These are phyloP conservation scores for Pocillopora grandis DNA, from an alignment of 92 coral and sea anemone genomes.

Conservation along the genomic window DNA sequence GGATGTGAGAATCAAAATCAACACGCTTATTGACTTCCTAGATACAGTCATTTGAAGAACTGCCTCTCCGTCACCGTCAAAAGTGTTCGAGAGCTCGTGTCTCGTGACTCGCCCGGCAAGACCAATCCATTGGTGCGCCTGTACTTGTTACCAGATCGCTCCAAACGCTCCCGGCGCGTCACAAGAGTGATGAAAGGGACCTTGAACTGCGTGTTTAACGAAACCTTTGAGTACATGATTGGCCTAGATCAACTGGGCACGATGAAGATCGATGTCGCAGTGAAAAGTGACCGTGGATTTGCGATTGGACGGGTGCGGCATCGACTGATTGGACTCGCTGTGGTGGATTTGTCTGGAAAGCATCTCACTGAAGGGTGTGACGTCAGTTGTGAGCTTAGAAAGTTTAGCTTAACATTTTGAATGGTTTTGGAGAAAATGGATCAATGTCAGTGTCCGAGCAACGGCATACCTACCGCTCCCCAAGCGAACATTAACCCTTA, in stretches of 20 bases:
- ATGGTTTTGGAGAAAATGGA: too few species aligned
- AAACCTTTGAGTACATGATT: slow-evolving; percentile 80
- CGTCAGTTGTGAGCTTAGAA: slow-evolving; percentile 61
- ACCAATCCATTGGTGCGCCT: slow-evolving; percentile 94
- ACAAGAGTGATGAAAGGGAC: slow-evolving; percentile 73
- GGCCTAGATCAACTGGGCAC: slow-evolving; percentile 76
- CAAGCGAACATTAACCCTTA: too few species aligned
- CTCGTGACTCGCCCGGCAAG: slow-evolving; percentile 79
- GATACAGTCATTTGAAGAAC: slow-evolving; percentile 77
- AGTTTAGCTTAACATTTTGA: slow-evolving; percentile 32
- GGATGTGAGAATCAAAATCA: too few species aligned
- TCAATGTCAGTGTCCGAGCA: too few species aligned
- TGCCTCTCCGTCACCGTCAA: slow-evolving; percentile 75
- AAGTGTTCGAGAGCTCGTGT: slow-evolving; percentile 65
- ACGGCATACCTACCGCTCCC: too few species aligned
- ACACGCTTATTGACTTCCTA: background rate
- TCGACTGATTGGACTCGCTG: slow-evolving; percentile 75
- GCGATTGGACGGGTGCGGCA: slow-evolving; percentile 67
- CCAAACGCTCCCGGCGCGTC: slow-evolving; percentile 88
- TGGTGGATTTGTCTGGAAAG: slow-evolving; percentile 68
- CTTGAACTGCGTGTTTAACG: slow-evolving; percentile 69
- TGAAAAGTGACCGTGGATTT: slow-evolving; percentile 83
- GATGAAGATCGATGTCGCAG: slow-evolving; percentile 86
- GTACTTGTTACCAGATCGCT: slow-evolving; percentile 93
- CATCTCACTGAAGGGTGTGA: slow-evolving; percentile 68